Base-by-base conservation (phyloP, 2,113 vertebrate species). In the Oncorhynchus mykiss region DNA sequence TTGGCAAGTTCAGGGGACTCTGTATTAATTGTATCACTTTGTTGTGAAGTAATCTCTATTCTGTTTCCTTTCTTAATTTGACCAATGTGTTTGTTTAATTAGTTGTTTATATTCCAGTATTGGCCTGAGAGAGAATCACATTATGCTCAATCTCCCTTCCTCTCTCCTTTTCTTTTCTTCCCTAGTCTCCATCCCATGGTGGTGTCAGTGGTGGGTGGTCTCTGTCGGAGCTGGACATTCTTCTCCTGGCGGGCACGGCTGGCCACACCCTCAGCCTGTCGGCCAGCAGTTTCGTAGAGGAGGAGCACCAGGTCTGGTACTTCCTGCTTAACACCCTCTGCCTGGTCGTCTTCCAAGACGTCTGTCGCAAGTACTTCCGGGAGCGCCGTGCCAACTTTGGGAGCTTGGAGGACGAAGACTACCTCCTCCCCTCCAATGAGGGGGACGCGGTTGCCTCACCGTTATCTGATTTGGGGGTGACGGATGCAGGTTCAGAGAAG, bases 301-400 rank as follows among this genome's bases (percentile, higher is more conserved):
- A 99, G 75, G 98, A 99, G 77, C 98, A 99, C 84, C 97, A 99
- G 85, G 98, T 95, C 13, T 99, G 98, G 98, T 98, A 98, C 91
- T 99, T 99, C 79, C 93, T 99, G 65, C 84, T 96, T 84, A 98
- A 87, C 86, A 99, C 97, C 0, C 95, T 99, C 74, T 97, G 96
- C 86, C 91, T 99, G 80, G 90, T 90, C 18, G 74, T 99, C 76
- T 95, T 96, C 86, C 96, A 96, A 65, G 95, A 98, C 4, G 90
- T 95, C 48, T 97, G 92, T 78, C 93, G 95, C 74, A 94, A 90
- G 84, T 94, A 93, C 88, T 95, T 97, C 86, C 77, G 67, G 2
- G 31, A 83, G 71, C 82, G 60, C 16, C 16, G 25, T 4, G 20
- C 34, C 16, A 78, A 29, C 59, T 24, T 67, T 74, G 83, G 24